A percentile compares a stretch with the other conserved stretches of the same genome.
These are phyloP conservation scores for western clawed frog (Xenopus tropicalis) DNA, from an alignment of 2,113 vertebrate genomes.

Conservation along the genomic window UCB_Xtro_10.0 CM004447.2:3982001-3982500, in stretches of 20 bases:
- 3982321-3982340: neutral
- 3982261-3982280: slow-evolving; percentile 28
- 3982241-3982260: slow-evolving; percentile 5
- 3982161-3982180: neutral
- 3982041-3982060: too few relatives aligned
- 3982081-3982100: too few relatives aligned
- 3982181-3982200: slow-evolving; percentile 15
- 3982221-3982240: neutral
- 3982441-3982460: neutral
- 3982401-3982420: neutral
- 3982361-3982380: neutral
- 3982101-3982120: too few relatives aligned
- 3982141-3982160: neutral
- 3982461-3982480: neutral
- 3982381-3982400: neutral
- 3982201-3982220: slow-evolving; percentile 27
- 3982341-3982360: slow-evolving; percentile 13
- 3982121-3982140: neutral
- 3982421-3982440: neutral
- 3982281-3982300: neutral
- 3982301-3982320: neutral
- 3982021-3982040: too few relatives aligned
- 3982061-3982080: too few relatives aligned
- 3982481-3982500: too few relatives aligned
- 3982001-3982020: too few relatives aligned